These are phyloP conservation scores for Galeopsomyia nigrocyanea DNA, from an alignment of 2,888 invertebrate species.

Conservation along the genomic window DNA sequence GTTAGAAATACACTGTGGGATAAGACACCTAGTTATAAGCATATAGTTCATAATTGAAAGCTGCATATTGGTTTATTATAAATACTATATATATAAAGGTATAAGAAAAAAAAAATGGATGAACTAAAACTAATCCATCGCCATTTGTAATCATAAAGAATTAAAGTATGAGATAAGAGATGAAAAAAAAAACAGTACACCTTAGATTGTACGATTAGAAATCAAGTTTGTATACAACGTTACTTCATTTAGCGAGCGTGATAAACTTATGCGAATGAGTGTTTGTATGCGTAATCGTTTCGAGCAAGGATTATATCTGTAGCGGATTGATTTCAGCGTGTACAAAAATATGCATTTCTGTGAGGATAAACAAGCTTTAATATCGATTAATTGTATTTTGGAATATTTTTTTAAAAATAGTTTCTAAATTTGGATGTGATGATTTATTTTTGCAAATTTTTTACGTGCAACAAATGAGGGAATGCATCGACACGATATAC, in stretches of 20 bases:
- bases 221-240: conserved; percentile 67
- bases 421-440: too few species aligned
- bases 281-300: conserved; percentile 36
- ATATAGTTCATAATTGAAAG: conserved; percentile 58
- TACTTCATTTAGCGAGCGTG: conserved; percentile 34
- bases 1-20: conserved; percentile 61
- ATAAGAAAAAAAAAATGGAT: conserved; percentile 55
- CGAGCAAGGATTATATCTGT: conserved; percentile 15
- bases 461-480: too few species aligned
- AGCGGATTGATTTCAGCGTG: conserved; percentile 26
- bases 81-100: conserved; percentile 54
- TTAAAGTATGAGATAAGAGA: conserved; percentile 23
- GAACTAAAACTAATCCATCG: conserved; percentile 66
- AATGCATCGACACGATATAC: conserved; percentile 34
- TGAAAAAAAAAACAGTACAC: conserved; percentile 58
- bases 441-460: too few species aligned
- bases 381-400: conserved; percentile 37
- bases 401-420: conserved; percentile 43
- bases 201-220: conserved; percentile 62
- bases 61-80: conserved; percentile 54
- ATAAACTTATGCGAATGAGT: conserved; percentile 19
- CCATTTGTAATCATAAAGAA: conserved; percentile 62
- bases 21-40: conserved; percentile 55
- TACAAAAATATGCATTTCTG: conserved; percentile 8
- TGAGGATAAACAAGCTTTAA: conserved; percentile 10